These are phyloP conservation scores for Caradrina clavipalpis DNA, from an alignment of 2,888 invertebrate species.

Conservation along the genomic window DNA sequence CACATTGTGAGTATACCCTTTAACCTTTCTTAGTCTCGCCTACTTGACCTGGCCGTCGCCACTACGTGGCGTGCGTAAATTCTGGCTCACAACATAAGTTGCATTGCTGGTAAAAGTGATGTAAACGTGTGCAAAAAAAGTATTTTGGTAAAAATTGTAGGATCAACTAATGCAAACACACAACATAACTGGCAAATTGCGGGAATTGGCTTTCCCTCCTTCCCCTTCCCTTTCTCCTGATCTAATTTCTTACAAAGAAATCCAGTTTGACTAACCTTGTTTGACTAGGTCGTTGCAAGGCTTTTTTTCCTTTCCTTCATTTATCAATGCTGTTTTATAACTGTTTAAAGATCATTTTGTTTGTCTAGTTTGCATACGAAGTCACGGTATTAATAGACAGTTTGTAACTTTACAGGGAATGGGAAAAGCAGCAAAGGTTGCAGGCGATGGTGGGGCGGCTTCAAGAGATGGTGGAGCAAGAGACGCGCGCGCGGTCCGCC, in stretches of 20 bases:
- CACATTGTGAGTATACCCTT: constrained; percentile 83
- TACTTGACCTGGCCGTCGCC: neutral
- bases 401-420: constrained; percentile 90
- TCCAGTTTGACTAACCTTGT: neutral
- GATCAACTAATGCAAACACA: neutral
- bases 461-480: constrained; percentile 90
- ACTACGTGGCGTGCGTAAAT: neutral
- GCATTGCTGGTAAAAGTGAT: neutral
- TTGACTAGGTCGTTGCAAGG: neutral
- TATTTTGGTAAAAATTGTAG: neutral
- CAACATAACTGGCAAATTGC: neutral
- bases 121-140: too few relatives aligned
- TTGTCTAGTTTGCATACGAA: neutral
- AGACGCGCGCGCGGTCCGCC: constrained; percentile 88
- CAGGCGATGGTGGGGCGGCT: constrained; percentile 90
- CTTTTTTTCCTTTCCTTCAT: neutral
- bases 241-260: neutral
- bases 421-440: constrained; percentile 91
- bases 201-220: neutral
- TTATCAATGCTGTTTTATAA: neutral
- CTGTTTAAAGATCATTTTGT: neutral
- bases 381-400: neutral
- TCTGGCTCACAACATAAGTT: neutral
- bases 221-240: neutral
- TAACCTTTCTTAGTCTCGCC: neutral